Evolutionary conservation across 2,797 vertebrate species (phyloP), one percentile per base, ranked within the genome.

Genomic region (Saguinus oedipus): DNA sequence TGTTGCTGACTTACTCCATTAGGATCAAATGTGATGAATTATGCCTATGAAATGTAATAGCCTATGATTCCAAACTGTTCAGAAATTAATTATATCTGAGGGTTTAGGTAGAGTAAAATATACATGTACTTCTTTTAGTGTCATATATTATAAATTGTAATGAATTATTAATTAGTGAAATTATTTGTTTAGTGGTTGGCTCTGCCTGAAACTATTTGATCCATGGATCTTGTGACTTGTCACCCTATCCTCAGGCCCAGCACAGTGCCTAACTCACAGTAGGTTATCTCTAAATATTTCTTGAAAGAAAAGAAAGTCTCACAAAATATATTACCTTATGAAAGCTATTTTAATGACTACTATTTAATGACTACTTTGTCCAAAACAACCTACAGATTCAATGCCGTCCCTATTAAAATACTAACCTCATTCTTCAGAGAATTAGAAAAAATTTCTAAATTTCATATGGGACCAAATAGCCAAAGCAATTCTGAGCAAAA

Each of bases 1-100:
- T 7, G 12, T 75, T 94, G 92, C 80, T 81, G 44, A 86, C 30
- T 96, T 90, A 93, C 39, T 97, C 30, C 48, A 93, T 97, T 81
- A 94, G 87, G 80, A 84, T 59, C 74, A 95, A 44, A 76, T 15
- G 0, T 88, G 96, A 95, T 94, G 36, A 88, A 95, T 94, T 95
- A 81, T 85, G 48, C 8, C 15, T 6, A 48, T 76, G 80, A 90
- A 91, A 90, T 88, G 7, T 93, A 90, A 75, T 20, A 94, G 13
- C 55, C 53, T 88, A 3, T 24, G 19, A 84, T 92, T 92, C 9
- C 20, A 88, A 81, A 33, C 36, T 82, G 61, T 97, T 95, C 19
- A 76, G 75, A 97, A 92, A 82, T 90, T 79, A 93, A 33, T 68
- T n/a, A 68, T n/a, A 68, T 44, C 92, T 90, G 84, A 96, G 11